phyloP scores from a whole-genome alignment of 2,797 vertebrate species.

The Macrochelys suwanniensis region DNA sequence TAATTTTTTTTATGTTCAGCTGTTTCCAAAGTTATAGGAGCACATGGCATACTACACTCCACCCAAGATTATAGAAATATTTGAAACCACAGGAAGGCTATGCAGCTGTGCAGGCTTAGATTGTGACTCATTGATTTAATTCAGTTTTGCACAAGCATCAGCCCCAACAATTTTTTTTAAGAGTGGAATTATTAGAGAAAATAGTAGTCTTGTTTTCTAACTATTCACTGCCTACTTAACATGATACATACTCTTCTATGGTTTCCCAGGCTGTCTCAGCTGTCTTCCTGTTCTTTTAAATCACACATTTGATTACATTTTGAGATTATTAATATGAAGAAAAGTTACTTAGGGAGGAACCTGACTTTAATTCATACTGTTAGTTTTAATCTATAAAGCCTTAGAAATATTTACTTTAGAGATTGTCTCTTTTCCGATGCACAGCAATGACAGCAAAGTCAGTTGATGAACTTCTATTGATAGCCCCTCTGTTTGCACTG shows the following conservation, averaged over 20 bases:
- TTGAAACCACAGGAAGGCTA: conserved; percentile 65
- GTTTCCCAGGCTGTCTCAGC: not conserved
- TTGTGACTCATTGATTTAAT: conserved; percentile 31
- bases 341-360: not conserved
- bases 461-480: not conserved
- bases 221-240: not conserved
- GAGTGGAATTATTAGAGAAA: not conserved
- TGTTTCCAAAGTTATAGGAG: conserved; percentile 55
- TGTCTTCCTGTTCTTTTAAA: not conserved
- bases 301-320: not conserved
- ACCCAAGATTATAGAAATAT: conserved; percentile 55
- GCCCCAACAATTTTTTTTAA: conserved; percentile 13
- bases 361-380: not conserved
- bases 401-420: not conserved
- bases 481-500: not conserved
- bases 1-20: not conserved
- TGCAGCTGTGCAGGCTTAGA: conserved; percentile 66
- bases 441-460: not conserved
- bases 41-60: conserved; percentile 74
- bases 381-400: not conserved
- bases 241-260: not conserved
- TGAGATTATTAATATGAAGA: not conserved
- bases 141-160: conserved; percentile 15
- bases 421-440: not conserved
- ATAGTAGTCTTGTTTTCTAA: not conserved